These are phyloP conservation scores for Muntiacus muntjak DNA, from an alignment of 2,113 vertebrate genomes.

Conservation along the genomic window DNA sequence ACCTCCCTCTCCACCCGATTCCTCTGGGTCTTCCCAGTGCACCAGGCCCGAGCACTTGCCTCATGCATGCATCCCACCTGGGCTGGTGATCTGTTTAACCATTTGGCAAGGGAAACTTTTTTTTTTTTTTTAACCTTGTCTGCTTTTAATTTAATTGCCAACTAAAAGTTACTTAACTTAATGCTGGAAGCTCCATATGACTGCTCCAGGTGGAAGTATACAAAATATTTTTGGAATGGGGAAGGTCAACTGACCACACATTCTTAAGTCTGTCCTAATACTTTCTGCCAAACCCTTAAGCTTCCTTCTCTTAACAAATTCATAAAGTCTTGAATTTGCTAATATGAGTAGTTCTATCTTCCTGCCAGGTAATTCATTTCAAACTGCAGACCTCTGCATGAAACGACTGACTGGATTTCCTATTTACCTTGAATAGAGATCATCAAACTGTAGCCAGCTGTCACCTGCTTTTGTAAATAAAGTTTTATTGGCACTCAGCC, in stretches of 20 bases:
- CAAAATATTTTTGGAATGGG: slow-evolving; percentile 63
- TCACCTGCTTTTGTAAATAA: slow-evolving; percentile 6
- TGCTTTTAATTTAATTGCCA: slow-evolving; percentile 55
- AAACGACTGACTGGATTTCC: slow-evolving; percentile 41
- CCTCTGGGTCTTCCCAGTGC: too few species aligned
- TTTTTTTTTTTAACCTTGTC: neutral
- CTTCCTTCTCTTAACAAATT: slow-evolving; percentile 48
- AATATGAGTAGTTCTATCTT: slow-evolving; percentile 36
- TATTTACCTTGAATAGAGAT: neutral
- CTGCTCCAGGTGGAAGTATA: slow-evolving; percentile 62
- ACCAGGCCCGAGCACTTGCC: too few species aligned
- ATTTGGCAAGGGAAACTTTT: slow-evolving; percentile 10
- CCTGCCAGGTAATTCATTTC: slow-evolving; percentile 44
- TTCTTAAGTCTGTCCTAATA: slow-evolving; percentile 37
- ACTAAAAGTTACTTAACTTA: slow-evolving; percentile 58
- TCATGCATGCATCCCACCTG: too few species aligned
- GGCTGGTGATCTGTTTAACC: too few species aligned
- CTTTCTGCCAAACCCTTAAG: slow-evolving; percentile 38
- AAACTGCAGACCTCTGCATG: slow-evolving; percentile 13
- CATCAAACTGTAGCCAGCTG: neutral
- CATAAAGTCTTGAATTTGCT: slow-evolving; percentile 47
- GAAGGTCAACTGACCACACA: slow-evolving; percentile 4
- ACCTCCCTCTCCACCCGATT: too few species aligned
- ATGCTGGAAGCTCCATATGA: neutral
- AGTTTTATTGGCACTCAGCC: neutral